Conservation (phyloP, 2,888 invertebrate species). For the Dorcus parallelipipedus region DNA sequence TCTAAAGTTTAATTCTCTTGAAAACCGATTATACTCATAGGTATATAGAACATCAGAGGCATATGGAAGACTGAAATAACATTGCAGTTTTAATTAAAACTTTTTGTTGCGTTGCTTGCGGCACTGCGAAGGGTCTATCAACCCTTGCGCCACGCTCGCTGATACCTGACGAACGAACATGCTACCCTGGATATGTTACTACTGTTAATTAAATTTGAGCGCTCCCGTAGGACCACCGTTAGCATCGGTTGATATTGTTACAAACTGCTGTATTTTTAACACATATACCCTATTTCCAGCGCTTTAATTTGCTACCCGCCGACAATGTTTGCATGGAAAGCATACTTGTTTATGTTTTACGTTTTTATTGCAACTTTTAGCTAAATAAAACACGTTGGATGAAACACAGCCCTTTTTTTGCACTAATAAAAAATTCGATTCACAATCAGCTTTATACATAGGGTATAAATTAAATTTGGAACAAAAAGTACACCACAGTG, state of each 20-base stretch:
- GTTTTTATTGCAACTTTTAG: no score
- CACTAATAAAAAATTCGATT: no score
- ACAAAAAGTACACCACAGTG: no score
- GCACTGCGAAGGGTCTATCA: not conserved
- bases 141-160: not conserved
- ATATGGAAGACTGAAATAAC: constrained; percentile 2
- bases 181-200: constrained; percentile 26
- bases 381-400: constrained; percentile 9
- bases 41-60: not conserved
- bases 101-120: not conserved
- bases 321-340: not conserved
- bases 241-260: constrained; percentile 13
- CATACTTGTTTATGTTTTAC: no score
- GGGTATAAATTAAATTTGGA: no score
- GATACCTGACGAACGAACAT: constrained; percentile 25
- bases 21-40: constrained; percentile 3
- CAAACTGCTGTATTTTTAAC: constrained; percentile 10
- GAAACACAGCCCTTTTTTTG: no score
- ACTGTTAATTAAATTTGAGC: constrained; percentile 34
- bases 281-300: not conserved
- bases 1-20: constrained; percentile 3
- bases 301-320: not conserved
- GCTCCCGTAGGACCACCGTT: constrained; percentile 23
- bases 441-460: no score
- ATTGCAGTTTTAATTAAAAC: constrained; percentile 3